Base-by-base conservation (phyloP, 2,113 vertebrate species). In the Rhagologus leucostigma region DNA sequence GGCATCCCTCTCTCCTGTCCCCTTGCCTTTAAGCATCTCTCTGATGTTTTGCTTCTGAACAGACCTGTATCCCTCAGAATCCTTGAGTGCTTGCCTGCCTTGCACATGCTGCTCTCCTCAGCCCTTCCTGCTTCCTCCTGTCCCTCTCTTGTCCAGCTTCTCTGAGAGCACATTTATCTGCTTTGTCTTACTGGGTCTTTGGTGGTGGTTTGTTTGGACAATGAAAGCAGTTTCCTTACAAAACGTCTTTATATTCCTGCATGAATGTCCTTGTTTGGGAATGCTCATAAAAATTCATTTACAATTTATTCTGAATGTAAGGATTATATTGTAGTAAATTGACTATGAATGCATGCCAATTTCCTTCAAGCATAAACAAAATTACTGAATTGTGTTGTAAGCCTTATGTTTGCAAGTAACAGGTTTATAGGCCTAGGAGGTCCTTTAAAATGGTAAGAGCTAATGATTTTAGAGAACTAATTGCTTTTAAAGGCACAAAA, bases 331-430 rank as follows among this genome's bases (percentile, higher is more conserved):
- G 69, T 84, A 89, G 75, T 81, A 84, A 91, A 87, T 47, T 89
- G 73, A 10, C 44, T 84, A 2, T 55, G 84, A 81, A 89, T 20
- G 47, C 0, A 0, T 84, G 84, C 68, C 76, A 89, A 1, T 92
- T 93, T 49, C 84, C 65, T 89, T 95, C 81, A 60, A 70, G 89
- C 69, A 71, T 81, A 87, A 95, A 71, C 52, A 59, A 50, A 93
- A 83, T 21, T 64, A 86, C 64, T 17, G 26, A 68, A 64, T 65
- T 56, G 55, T 73, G 63, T 70, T 83, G 47, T 77, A 62, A 56
- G 70, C 37, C 47, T 50, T 90, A 10, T 42, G 55, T 87, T 91
- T 93, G 55, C 75, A 80, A 90, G 57, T 80, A 84, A 50, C 7
- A 47, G 55, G 35, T 55, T 80, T 85, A 87, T 76, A 83, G 33